Evolutionary conservation across 2,888 invertebrate species (phyloP).

Genomic region (Antheraea assamensis): DNA sequence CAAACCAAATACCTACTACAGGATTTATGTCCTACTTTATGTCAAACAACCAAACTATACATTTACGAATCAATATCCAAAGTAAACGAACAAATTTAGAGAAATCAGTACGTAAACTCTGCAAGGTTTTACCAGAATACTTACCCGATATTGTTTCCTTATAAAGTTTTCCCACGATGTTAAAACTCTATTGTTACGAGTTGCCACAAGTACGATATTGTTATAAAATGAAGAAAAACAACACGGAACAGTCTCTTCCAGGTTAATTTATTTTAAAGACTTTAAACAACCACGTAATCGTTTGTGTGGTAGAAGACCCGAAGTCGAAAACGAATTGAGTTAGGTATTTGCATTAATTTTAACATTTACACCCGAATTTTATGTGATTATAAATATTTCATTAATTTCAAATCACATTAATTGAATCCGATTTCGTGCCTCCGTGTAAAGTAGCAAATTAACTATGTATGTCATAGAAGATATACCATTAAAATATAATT

Average conservation of each 20-base stretch:
- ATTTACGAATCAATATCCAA: background rate
- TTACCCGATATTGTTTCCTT: conserved; percentile 14
- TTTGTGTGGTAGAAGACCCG: background rate
- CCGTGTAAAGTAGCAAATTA: too few species aligned
- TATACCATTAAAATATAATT: too few species aligned
- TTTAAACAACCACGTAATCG: conserved; percentile 10
- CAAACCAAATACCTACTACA: background rate
- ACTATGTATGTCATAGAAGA: too few species aligned
- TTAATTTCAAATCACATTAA: too few species aligned
- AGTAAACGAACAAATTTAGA: background rate
- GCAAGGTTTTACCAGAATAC: background rate
- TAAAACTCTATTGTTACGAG: conserved; percentile 55
- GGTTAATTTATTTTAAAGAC: background rate
- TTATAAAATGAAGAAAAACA: background rate
- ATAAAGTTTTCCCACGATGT: conserved; percentile 55
- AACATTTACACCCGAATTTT: background rate
- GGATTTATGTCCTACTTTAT: background rate
- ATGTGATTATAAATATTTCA: background rate
- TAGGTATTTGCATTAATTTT: background rate
- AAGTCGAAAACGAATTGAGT: background rate
- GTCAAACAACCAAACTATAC: background rate
- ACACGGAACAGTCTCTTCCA: conserved; percentile 1
- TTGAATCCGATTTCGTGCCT: too few species aligned
- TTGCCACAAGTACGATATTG: conserved; percentile 10
- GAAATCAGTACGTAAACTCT: background rate